Evolutionary conservation across 2,888 invertebrate species (phyloP), one percentile per base, ranked within the genome.

Genomic region (Opisthograptis luteolata): DNA sequence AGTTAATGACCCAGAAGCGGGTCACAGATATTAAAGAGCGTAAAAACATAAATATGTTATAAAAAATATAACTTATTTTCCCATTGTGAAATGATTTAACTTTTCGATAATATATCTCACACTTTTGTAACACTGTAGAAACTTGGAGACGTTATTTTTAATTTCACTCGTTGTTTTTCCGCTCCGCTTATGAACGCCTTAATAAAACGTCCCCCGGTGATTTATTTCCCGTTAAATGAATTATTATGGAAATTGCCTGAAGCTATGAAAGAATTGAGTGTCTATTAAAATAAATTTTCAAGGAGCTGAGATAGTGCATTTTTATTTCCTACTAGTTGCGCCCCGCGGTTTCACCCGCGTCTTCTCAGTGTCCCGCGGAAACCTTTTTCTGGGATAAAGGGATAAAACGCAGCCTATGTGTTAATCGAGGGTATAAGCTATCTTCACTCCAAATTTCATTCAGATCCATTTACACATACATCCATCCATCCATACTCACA

Each of bases 1-100:
- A 58, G 42, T 45, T 67, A 73, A 74, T 72, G 70, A 58, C 60
- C 63, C 40, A 57, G 61, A 68, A 68, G 68, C 60, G 56, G 51
- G 59, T 57, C 60, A 56, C 60, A 52, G 58, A 46, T 61, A 51
- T 57, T 66, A 46, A 36, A 59, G 52, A 43, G 59, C 58, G 48
- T 62, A 60, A 58, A 62, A 70, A 68, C 68, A 63, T 61, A n/a
- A n/a, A 64, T 27, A 37, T 57, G 61, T 46, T 58, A 41, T 53
- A 48, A 22, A 52, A 60, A 58, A 50, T 44, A 58, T 44, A 58
- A 62, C 39, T 49, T 59, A 57, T 58, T 46, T 58, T 45, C 56
- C 39, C 45, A 66, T 63, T 62, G 56, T 51, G 39, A 50, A 60
- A 64, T 49, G 62, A 43, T 57, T 55, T 52, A 52, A 62, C 55